Percentiles rank a stretch among this genome's conserved stretches.
phyloP scores from a whole-genome alignment of 2,797 vertebrate genomes.

The Ciconia nigra region DNA sequence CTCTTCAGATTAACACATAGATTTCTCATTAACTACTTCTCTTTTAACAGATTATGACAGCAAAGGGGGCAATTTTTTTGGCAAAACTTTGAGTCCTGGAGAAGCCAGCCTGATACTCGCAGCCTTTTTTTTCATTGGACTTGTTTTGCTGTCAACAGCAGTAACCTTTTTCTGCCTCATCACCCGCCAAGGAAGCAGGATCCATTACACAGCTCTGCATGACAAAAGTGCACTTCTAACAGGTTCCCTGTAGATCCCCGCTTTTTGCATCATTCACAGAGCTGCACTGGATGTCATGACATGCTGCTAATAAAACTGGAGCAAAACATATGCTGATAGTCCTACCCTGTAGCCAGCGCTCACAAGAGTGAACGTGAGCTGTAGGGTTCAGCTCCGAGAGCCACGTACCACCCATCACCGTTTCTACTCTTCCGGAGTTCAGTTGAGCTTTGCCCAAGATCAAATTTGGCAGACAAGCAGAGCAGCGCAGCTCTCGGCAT shows the following conservation, averaged over 20 bases:
- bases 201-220: slow-evolving; percentile 52
- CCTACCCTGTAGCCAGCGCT: not conserved
- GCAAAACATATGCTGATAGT: not conserved
- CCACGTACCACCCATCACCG: not conserved
- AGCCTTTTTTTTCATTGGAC: slow-evolving; percentile 59
- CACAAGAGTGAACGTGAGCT: not conserved
- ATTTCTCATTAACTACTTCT: not conserved
- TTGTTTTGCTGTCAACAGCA: slow-evolving; percentile 54
- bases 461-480: not conserved
- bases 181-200: slow-evolving; percentile 35
- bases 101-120: slow-evolving; percentile 64
- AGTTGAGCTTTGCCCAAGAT: not conserved
- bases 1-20: not conserved
- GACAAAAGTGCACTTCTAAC: slow-evolving; percentile 63
- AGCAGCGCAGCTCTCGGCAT: not conserved
- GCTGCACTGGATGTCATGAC: not conserved
- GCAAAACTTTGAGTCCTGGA: slow-evolving; percentile 55
- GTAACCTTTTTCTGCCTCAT: slow-evolving; percentile 44
- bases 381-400: not conserved
- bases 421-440: not conserved
- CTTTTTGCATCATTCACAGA: not conserved
- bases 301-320: not conserved
- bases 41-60: slow-evolving; percentile 46
- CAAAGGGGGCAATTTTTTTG: slow-evolving; percentile 53
- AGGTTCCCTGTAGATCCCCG: slow-evolving; percentile 46